Percentiles rank a stretch among this genome's conserved stretches.
Conservation (phyloP, 2,797 vertebrate species). For the Leuciscus waleckii region DNA sequence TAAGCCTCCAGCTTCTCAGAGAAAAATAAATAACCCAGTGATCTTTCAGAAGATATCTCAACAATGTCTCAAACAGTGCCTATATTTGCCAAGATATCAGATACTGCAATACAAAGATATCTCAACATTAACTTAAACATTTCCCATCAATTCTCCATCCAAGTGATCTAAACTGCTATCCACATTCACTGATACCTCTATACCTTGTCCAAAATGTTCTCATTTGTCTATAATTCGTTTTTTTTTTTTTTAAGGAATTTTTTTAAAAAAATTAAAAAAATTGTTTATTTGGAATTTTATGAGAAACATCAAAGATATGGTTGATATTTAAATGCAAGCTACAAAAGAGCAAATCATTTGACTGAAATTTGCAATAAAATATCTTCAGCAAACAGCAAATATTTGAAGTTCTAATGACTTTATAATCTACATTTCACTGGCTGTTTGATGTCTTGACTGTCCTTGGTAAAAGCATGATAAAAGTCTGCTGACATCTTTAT, state of each 20-base stretch:
- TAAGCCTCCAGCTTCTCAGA: not conserved
- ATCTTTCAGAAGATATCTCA: not conserved
- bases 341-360: not conserved
- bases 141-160: not conserved
- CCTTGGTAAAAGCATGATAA: not conserved
- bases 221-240: not conserved
- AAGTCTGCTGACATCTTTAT: not conserved
- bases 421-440: not conserved
- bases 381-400: not conserved
- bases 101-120: not conserved
- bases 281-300: not conserved
- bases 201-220: not conserved
- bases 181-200: not conserved
- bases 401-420: conserved; percentile 6
- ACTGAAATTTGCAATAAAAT: not conserved
- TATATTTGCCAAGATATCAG: no score
- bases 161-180: not conserved
- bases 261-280: no score
- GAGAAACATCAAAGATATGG: not conserved
- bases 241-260: not conserved
- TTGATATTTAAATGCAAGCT: not conserved
- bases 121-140: not conserved
- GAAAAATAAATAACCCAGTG: not conserved
- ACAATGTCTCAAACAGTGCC: not conserved
- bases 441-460: not conserved